A percentile compares a stretch with the other conserved stretches of the same genome.
These are phyloP conservation scores for Parnassius mnemosyne DNA, from an alignment of 2,888 invertebrate genomes.

Conservation along the genomic window DNA sequence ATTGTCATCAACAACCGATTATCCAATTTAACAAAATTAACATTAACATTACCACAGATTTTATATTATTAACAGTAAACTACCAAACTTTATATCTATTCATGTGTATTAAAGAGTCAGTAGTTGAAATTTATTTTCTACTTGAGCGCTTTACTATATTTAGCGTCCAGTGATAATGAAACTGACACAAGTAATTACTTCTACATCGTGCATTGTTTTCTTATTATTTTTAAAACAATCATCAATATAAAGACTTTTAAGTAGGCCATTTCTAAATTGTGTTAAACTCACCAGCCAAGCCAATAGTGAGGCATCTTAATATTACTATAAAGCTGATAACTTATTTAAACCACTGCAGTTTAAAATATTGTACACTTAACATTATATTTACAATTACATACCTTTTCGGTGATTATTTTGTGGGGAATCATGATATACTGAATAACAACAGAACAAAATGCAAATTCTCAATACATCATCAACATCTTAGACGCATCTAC, in stretches of 20 bases:
- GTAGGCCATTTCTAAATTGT: constrained; percentile 26
- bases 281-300: constrained; percentile 37
- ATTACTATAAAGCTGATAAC: constrained; percentile 40
- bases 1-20: constrained; percentile 8
- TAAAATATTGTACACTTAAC: constrained; percentile 56
- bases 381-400: constrained; percentile 55
- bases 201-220: background rate
- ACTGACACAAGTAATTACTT: constrained; percentile 25
- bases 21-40: background rate
- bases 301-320: constrained; percentile 43
- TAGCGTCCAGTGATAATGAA: constrained; percentile 32
- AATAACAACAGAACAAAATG: constrained; percentile 43
- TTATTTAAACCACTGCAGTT: constrained; percentile 35
- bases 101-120: background rate
- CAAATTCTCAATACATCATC: constrained; percentile 27
- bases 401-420: constrained; percentile 40
- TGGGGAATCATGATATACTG: constrained; percentile 50
- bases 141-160: constrained; percentile 19
- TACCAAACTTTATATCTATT: background rate
- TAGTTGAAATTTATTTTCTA: background rate
- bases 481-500: constrained; percentile 19
- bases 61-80: background rate
- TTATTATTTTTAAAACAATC: background rate
- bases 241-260: constrained; percentile 17
- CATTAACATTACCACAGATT: background rate